Conservation (phyloP, 2,113 vertebrate genomes). For the Pandion haliaetus region DNA sequence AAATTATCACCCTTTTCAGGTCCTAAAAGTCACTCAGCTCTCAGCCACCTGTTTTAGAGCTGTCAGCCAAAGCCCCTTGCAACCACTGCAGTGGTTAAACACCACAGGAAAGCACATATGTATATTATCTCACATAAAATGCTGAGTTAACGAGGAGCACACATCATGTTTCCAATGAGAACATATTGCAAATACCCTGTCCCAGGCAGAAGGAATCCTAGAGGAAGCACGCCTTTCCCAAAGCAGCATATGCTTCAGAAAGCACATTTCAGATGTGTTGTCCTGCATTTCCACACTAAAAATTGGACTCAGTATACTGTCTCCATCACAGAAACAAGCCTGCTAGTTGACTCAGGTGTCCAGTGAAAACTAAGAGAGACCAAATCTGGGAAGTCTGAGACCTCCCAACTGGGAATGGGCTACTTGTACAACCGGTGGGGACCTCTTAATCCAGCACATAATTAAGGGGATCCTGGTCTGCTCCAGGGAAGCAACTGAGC, state of each 20-base stretch:
- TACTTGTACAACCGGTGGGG: neutral
- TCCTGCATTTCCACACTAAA: neutral
- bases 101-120: neutral
- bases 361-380: neutral
- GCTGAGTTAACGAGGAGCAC: neutral
- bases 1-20: conserved; percentile 34
- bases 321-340: neutral
- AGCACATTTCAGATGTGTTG: neutral
- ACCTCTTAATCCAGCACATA: neutral
- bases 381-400: neutral
- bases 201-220: neutral
- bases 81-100: neutral
- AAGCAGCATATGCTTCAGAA: neutral
- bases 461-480: neutral
- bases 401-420: neutral
- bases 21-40: conserved; percentile 44
- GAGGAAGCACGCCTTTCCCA: neutral
- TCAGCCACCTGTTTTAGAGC: conserved; percentile 35
- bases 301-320: rapidly evolving
- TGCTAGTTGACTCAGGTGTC: neutral
- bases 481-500: neutral
- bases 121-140: neutral
- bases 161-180: neutral
- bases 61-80: conserved; percentile 15
- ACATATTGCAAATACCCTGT: neutral